These are phyloP conservation scores for Stegostoma tigrinum DNA, from an alignment of 2,113 vertebrate species.

Conservation along the genomic window DNA sequence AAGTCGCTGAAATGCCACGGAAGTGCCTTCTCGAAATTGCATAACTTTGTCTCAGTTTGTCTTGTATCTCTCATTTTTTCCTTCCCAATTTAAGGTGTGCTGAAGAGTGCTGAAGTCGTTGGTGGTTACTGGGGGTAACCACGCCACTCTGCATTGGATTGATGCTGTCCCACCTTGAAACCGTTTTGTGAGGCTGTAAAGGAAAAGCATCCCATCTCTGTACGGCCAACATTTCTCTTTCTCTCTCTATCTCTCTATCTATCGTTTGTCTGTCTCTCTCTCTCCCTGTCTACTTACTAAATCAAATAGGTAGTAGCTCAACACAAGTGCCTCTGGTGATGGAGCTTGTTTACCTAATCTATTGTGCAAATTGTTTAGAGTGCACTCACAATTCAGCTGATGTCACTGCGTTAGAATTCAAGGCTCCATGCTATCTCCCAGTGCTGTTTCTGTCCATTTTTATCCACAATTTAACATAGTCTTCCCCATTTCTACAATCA, in stretches of 20 bases:
- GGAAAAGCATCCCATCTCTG: conserved; percentile 42
- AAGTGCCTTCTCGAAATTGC: neutral
- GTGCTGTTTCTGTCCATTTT: neutral
- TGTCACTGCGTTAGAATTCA: neutral
- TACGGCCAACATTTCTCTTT: neutral
- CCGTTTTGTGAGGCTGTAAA: conserved; percentile 54
- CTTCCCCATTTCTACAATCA: neutral
- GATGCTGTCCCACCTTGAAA: conserved; percentile 56
- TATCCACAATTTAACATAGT: neutral
- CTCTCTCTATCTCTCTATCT: neutral
- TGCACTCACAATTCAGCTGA: conserved; percentile 23
- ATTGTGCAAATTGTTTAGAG: neutral
- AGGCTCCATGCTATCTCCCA: neutral
- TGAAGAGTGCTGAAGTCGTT: conserved; percentile 61
- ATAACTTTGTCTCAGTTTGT: conserved; percentile 24
- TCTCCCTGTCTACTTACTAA: neutral
- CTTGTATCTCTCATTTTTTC: conserved; percentile 56
- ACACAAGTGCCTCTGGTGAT: neutral
- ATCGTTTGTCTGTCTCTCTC: neutral
- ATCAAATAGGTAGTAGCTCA: neutral
- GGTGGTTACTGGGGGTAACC: conserved; percentile 74
- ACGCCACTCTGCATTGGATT: conserved; percentile 57
- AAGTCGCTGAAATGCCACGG: neutral
- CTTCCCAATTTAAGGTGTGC: conserved; percentile 74
- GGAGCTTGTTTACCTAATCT: neutral